phyloP scores from a whole-genome alignment of 2,113 vertebrate genomes.

The Scomber colias region DNA sequence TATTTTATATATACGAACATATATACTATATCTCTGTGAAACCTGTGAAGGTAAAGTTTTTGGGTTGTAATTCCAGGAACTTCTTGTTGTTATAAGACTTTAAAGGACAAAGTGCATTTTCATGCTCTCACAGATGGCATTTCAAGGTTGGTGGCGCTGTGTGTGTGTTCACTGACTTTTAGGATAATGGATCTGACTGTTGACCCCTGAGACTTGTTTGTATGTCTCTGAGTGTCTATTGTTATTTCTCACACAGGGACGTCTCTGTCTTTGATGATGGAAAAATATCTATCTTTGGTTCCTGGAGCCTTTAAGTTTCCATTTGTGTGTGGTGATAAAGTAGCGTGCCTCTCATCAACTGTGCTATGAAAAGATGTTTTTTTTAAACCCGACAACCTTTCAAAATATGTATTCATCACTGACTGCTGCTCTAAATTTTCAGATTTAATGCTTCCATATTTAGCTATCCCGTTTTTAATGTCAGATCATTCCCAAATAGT shows the following conservation, averaged over 20 bases:
- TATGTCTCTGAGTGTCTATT: conserved; percentile 23
- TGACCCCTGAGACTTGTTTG: conserved; percentile 47
- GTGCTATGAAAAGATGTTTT: conserved; percentile 20
- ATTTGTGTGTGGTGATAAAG: conserved; percentile 17
- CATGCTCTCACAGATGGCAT: conserved; percentile 63
- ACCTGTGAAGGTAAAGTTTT: conserved; percentile 9
- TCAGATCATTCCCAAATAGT: neutral
- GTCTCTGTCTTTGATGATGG: neutral
- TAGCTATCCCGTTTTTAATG: neutral
- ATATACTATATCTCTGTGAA: too few species aligned
- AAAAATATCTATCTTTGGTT: conserved; percentile 20
- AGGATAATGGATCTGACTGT: conserved; percentile 54
- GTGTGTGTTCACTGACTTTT: conserved; percentile 58
- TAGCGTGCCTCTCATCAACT: neutral
- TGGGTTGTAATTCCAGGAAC: conserved; percentile 10
- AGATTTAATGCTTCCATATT: conserved; percentile 29
- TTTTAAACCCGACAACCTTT: conserved; percentile 40
- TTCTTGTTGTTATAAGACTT: neutral
- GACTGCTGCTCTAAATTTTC: conserved; percentile 4
- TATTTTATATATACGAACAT: too few species aligned
- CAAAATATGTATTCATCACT: conserved; percentile 31
- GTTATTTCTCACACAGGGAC: conserved; percentile 4
- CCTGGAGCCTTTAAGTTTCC: conserved; percentile 13
- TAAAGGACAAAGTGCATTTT: conserved; percentile 56
- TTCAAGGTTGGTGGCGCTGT: conserved; percentile 42